Evolutionary conservation across 2,888 invertebrate species (phyloP).

Genomic region (Horisme vitalbata): DNA sequence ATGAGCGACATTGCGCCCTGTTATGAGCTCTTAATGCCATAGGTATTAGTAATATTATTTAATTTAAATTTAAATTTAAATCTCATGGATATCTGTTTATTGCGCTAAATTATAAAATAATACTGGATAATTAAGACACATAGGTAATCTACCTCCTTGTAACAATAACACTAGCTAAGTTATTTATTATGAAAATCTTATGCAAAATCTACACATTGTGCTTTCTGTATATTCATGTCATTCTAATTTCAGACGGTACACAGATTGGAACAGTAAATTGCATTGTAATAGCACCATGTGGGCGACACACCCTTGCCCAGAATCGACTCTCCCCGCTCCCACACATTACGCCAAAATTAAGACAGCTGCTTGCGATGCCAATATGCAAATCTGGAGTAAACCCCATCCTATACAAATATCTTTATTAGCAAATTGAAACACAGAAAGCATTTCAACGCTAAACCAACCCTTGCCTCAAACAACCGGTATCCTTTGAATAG

Average conservation of each 20-base stretch:
- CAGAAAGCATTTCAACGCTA: slow-evolving; percentile 34
- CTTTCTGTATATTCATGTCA: slow-evolving; percentile 53
- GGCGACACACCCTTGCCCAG: slow-evolving; percentile 44
- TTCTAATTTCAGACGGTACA: slow-evolving; percentile 50
- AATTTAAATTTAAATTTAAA: too few relatives aligned
- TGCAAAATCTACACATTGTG: slow-evolving; percentile 21
- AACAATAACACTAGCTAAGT: too few relatives aligned
- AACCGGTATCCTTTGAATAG: slow-evolving; percentile 68
- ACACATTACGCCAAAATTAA: slow-evolving; percentile 74
- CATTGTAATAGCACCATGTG: slow-evolving; percentile 67
- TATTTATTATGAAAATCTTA: slow-evolving; percentile 25
- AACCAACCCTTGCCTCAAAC: slow-evolving; percentile 44
- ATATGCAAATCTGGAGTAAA: slow-evolving; percentile 68
- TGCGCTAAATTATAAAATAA: too few relatives aligned
- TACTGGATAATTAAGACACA: too few relatives aligned
- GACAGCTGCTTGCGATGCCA: slow-evolving; percentile 74
- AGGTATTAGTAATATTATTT: too few relatives aligned
- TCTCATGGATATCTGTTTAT: too few relatives aligned
- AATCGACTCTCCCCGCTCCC: slow-evolving; percentile 42
- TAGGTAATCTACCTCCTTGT: too few relatives aligned
- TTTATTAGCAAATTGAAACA: slow-evolving; percentile 30
- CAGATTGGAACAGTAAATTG: slow-evolving; percentile 64
- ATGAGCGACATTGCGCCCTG: too few relatives aligned
- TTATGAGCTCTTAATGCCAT: too few relatives aligned
- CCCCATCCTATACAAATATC: slow-evolving; percentile 37